Base-by-base conservation (phyloP, 2,797 vertebrate species). In the Scyliorhinus canicula region DNA sequence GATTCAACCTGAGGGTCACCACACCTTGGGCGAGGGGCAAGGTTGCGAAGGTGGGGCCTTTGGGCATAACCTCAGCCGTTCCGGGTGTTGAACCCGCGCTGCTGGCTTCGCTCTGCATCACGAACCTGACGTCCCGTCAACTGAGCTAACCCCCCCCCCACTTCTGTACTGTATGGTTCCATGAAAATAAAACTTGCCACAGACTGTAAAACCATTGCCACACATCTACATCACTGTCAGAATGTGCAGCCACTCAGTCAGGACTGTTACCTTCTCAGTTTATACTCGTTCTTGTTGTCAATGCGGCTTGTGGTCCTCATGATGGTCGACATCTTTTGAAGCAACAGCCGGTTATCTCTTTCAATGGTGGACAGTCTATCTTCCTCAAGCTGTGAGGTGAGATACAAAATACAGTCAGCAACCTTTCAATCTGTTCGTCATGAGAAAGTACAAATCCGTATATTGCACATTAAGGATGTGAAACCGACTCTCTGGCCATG, bases 331-430 rank as follows among this genome's bases (percentile, higher is more conserved):
- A 98, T 97, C 96, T 97, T 98, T 95, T 98, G 96, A 84, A 96
- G 95, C 2, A 98, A 97, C 94, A 97, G 96, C n/a, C 0, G 12
- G 86, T 98, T 98, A 95, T 98, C 97, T 95, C 96, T 97, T 95
- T 97, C 63, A 55, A 98, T 97, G 95, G 86, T 35, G 0, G 95
- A 96, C 52, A 96, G 95, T 26, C 82, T 57, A 11, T 98, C 97
- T 74, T 98, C 96, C 95, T 98, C 97, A 95, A 97, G 95, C 97
- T 98, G 65, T 50, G 16, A 12, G n/a, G 52, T 69, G 31, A 47
- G 77, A 85, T 26, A 47, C 40, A 11, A 40, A 40, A 55, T 6
- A 63, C 14, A 85, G 24, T 71, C 31, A 74, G 26, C 14, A 8
- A 14, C 47, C 19, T n/a, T 71, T 2, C 35, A 69, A 40, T 31